These are phyloP conservation scores for Danio rerio DNA, from an alignment of 2,113 vertebrate genomes.

Conservation along the genomic window GRCz12tu NC_133190.1:46044001-46044500, in stretches of 20 bases:
- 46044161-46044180: constrained; percentile 74
- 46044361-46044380: neutral
- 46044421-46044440: no score
- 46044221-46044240: constrained; percentile 57
- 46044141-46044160: constrained; percentile 74
- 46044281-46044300: constrained; percentile 71
- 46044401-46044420: no score
- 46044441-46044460: no score
- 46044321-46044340: neutral
- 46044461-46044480: no score
- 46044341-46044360: neutral
- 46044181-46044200: constrained; percentile 73
- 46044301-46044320: constrained; percentile 71
- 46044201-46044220: constrained; percentile 66
- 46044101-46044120: constrained; percentile 68
- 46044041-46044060: no score
- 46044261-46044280: constrained; percentile 73
- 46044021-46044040: no score
- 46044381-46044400: no score
- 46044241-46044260: constrained; percentile 69
- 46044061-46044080: neutral
- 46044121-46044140: constrained; percentile 70
- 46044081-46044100: constrained; percentile 75
- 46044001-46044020: no score
- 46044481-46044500: no score